A percentile compares a stretch with the other conserved stretches of the same genome.
Conservation (phyloP, 2,113 vertebrate genomes). For the Mystacornis crossleyi region DNA sequence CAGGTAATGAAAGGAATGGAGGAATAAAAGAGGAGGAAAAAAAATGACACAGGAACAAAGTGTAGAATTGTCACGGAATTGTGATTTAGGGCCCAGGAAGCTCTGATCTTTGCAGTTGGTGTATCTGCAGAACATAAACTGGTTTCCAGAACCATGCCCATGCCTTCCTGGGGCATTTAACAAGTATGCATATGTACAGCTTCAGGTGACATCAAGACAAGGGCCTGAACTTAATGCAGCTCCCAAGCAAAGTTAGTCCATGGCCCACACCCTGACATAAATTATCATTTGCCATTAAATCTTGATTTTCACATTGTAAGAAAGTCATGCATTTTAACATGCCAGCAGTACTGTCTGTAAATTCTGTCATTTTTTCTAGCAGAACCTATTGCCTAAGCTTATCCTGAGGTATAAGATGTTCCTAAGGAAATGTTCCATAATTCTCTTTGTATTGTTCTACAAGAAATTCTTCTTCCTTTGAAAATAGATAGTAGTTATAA, state of each 20-base stretch:
- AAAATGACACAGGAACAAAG: not conserved
- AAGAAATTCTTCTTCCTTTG: not conserved
- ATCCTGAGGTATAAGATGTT: not conserved
- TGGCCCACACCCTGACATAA: not conserved
- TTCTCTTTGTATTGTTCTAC: not conserved
- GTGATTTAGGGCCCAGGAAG: not conserved
- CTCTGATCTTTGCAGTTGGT: not conserved
- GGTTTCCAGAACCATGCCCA: rapidly evolving
- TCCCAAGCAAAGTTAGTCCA: not conserved
- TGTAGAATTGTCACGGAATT: not conserved
- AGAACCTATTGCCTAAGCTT: not conserved
- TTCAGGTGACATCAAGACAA: not conserved
- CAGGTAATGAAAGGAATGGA: not conserved
- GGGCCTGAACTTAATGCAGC: not conserved
- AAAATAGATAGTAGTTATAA: not conserved
- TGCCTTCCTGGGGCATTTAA: not conserved
- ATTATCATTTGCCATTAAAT: not conserved
- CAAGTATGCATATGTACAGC: not conserved
- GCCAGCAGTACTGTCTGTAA: not conserved
- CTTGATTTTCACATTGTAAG: not conserved
- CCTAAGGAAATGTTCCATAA: not conserved
- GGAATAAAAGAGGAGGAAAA: not conserved
- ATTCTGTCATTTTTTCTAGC: not conserved
- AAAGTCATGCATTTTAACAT: not conserved
- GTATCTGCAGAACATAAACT: not conserved